Evolutionary conservation across 2,888 invertebrate genomes (phyloP).

Genomic region (Papilio protenor): DNA sequence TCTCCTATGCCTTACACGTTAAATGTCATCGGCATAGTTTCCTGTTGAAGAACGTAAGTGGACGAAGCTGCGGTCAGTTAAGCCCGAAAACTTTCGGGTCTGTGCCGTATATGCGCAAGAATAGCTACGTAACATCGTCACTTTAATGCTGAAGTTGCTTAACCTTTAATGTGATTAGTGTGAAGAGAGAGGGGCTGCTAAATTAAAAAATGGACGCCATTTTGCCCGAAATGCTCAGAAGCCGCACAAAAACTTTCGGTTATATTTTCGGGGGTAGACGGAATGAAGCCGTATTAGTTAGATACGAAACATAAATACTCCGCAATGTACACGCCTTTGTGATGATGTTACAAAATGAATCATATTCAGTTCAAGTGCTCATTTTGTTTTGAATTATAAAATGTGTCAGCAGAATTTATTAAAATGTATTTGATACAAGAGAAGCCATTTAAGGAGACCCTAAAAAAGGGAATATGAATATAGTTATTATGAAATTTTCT

Average conservation of each 20-base stretch:
- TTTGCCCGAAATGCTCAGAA: constrained; percentile 70
- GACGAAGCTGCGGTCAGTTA: constrained; percentile 50
- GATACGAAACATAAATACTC: constrained; percentile 43
- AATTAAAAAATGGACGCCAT: constrained; percentile 70
- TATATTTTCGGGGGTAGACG: constrained; percentile 65
- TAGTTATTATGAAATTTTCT: no score
- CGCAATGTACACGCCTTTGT: constrained; percentile 41
- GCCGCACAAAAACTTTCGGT: constrained; percentile 69
- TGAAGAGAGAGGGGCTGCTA: constrained; percentile 49
- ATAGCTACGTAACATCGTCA: constrained; percentile 43
- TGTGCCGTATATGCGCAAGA: constrained; percentile 47
- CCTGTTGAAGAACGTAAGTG: constrained; percentile 49
- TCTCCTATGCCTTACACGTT: constrained; percentile 47
- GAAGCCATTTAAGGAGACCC: not conserved
- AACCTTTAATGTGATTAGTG: constrained; percentile 54
- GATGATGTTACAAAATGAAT: constrained; percentile 32
- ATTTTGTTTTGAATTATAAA: constrained; percentile 13
- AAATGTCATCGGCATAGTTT: constrained; percentile 58
- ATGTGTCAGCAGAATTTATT: constrained; percentile 13
- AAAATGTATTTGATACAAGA: constrained; percentile 14
- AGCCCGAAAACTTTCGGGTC: constrained; percentile 53
- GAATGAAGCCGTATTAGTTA: constrained; percentile 66
- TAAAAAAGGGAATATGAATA: not conserved
- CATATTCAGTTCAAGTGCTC: constrained; percentile 28
- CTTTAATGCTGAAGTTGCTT: constrained; percentile 49